These are phyloP conservation scores for Listronotus bonariensis DNA, from an alignment of 1,140 invertebrate genomes.

Conservation along the genomic window DNA sequence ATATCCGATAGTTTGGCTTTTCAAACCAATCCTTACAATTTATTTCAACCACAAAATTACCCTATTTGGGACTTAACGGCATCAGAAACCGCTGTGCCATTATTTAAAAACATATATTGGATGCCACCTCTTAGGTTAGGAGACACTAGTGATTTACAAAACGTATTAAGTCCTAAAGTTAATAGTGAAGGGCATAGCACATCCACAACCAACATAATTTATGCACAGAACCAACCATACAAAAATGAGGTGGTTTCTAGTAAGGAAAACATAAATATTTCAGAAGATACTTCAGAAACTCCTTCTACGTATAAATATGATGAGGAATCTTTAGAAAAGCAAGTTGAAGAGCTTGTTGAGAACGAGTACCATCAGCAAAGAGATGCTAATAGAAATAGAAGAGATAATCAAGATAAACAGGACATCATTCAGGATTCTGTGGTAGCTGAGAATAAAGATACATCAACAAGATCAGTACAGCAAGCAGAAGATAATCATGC, in stretches of 20 bases:
- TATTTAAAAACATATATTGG: conserved; percentile 7
- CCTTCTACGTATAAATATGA: not conserved
- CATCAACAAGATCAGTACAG: not conserved
- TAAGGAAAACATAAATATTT: not conserved
- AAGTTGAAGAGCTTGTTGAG: conserved; percentile 6
- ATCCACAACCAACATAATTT: too few relatives aligned
- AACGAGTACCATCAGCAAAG: not conserved
- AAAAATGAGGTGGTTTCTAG: too few relatives aligned
- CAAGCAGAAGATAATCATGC: not conserved
- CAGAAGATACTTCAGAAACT: not conserved
- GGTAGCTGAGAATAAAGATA: not conserved
- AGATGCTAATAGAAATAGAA: not conserved
- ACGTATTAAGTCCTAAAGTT: too few relatives aligned
- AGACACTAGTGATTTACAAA: not conserved
- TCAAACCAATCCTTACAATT: not conserved
- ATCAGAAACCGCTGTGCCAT: not conserved
- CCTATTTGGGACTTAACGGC: not conserved
- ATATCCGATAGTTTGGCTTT: too few relatives aligned
- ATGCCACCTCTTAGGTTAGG: not conserved
- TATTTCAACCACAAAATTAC: not conserved
- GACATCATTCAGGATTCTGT: too few relatives aligned
- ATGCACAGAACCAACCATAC: too few relatives aligned
- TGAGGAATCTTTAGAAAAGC: not conserved
- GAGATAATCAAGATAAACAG: not conserved
- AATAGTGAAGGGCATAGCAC: too few relatives aligned